Percentiles rank a stretch among this genome's conserved stretches.
These are phyloP conservation scores for Resseliella maxima DNA, from an alignment of 2,888 invertebrate genomes.

Conservation along the genomic window DNA sequence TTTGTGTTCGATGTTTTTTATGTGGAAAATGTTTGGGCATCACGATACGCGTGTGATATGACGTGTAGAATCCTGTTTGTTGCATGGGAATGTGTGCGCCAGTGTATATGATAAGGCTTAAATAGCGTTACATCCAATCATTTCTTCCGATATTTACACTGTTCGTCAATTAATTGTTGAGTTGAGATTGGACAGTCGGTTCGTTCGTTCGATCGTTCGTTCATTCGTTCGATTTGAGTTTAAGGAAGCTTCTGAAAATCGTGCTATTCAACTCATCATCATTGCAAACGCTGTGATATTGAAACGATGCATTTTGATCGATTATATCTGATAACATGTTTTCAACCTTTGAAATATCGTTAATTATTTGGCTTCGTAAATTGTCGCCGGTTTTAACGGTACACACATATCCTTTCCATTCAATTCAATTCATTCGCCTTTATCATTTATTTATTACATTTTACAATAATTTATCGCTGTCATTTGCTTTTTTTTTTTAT, in stretches of 20 bases:
- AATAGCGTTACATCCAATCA: background rate
- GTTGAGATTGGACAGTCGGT: too few relatives aligned
- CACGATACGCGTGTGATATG: slow-evolving; percentile 4
- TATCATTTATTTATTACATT: background rate
- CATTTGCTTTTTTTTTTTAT: background rate
- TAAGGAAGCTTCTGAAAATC: too few relatives aligned
- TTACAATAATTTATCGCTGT: background rate
- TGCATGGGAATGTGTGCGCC: background rate
- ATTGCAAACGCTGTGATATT: background rate
- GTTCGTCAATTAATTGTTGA: too few relatives aligned
- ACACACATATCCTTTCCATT: background rate
- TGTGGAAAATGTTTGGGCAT: background rate
- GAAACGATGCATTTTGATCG: background rate
- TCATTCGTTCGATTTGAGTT: too few relatives aligned
- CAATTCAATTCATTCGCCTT: too few relatives aligned
- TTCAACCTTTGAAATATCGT: background rate
- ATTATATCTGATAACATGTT: slow-evolving; percentile 16
- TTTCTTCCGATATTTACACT: background rate
- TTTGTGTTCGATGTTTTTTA: background rate
- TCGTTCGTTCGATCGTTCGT: too few relatives aligned
- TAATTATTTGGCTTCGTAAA: background rate
- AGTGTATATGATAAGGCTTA: background rate
- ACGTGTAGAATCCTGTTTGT: background rate
- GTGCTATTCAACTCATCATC: too few relatives aligned
- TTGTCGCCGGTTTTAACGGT: slow-evolving; percentile 18